Conservation (phyloP, 2,113 vertebrate genomes). For the Chamaea fasciata region DNA sequence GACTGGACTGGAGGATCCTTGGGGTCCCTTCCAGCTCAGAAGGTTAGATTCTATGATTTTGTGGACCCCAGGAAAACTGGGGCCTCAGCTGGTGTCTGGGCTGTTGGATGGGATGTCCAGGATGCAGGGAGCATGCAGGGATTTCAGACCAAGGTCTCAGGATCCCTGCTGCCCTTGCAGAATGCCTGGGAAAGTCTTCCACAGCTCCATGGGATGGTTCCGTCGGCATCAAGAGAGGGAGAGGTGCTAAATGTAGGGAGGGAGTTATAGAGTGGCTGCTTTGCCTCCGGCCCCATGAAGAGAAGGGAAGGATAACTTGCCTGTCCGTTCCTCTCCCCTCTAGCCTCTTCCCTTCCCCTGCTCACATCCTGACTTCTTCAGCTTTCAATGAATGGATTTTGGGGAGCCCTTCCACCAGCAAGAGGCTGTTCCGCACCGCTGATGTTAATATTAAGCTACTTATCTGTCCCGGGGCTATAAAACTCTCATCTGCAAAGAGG, state of each 20-base stretch:
- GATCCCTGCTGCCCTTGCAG: neutral
- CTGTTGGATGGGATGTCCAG: neutral
- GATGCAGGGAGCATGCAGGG: accelerated
- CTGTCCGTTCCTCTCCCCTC: neutral
- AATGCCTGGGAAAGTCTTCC: neutral
- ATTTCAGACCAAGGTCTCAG: neutral
- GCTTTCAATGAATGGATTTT: accelerated
- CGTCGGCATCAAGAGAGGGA: accelerated
- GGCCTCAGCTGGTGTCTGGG: neutral
- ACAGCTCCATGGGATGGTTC: neutral
- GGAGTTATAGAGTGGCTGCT: accelerated
- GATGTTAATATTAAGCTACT: conserved; percentile 1
- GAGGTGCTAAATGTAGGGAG: neutral
- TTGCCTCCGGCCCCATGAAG: accelerated
- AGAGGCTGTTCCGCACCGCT: neutral
- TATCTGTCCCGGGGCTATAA: neutral
- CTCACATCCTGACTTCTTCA: neutral
- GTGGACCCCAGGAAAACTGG: neutral
- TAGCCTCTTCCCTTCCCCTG: neutral
- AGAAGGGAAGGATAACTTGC: neutral
- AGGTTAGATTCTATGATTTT: too few relatives aligned
- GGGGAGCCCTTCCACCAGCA: neutral
- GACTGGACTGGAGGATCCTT: neutral
- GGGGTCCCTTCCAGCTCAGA: neutral
- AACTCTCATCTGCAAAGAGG: neutral